Evolutionary conservation across 2,797 vertebrate species (phyloP).

Genomic region (Pipistrellus pygmaeus): DNA sequence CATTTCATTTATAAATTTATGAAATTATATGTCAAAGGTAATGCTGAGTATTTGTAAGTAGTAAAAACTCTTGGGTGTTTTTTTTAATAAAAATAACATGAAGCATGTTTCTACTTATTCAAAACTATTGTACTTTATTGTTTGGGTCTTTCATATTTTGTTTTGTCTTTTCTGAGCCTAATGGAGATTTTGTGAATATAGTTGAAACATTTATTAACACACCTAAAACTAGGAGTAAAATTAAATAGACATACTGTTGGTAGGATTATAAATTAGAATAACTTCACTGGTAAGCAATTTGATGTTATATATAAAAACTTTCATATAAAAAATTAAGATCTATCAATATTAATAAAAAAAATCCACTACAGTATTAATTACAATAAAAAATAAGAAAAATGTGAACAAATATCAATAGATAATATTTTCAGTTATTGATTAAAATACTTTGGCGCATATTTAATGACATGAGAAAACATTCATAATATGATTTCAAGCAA

Average conservation of each 20-base stretch:
- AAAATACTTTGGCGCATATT: neutral
- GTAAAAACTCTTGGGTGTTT: neutral
- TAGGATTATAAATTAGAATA: slow-evolving; percentile 38
- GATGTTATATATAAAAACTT: neutral
- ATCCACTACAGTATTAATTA: neutral
- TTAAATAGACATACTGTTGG: neutral
- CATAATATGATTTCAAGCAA: neutral
- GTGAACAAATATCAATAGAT: neutral
- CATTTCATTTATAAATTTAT: neutral
- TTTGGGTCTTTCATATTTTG: neutral
- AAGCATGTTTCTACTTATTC: neutral
- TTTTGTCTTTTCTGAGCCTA: slow-evolving; percentile 23
- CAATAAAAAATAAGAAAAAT: neutral
- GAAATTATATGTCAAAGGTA: neutral
- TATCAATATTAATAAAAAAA: slow-evolving; percentile 8
- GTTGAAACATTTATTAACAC: neutral
- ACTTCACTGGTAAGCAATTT: slow-evolving; percentile 37
- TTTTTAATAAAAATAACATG: slow-evolving; percentile 6
- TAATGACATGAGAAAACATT: neutral
- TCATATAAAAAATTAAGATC: slow-evolving; percentile 2
- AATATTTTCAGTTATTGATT: slow-evolving; percentile 22
- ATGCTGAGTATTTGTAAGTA: neutral
- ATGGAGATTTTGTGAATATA: neutral
- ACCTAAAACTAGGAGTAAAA: slow-evolving; percentile 15
- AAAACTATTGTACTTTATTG: slow-evolving; percentile 33